These are phyloP conservation scores for Polia nebulosa DNA, from an alignment of 2,888 invertebrate genomes.

Conservation along the genomic window DNA sequence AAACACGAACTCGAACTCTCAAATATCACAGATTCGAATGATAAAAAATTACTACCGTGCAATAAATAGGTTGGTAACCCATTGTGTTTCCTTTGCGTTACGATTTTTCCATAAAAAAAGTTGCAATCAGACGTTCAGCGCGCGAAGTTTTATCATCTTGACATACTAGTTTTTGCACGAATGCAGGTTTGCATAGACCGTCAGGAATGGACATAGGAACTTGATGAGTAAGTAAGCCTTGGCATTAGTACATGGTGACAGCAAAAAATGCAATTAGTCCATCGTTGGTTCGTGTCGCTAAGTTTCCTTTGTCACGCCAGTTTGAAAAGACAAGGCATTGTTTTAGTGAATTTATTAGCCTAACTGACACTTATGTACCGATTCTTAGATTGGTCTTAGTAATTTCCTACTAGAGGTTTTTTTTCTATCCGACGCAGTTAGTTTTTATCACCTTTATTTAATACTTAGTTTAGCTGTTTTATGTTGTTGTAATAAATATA, in stretches of 20 bases:
- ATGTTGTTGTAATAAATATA: conserved; percentile 14
- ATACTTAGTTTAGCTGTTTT: conserved; percentile 15
- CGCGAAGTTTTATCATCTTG: conserved; percentile 80
- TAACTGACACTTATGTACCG: conserved; percentile 76
- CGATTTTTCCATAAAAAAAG: conserved; percentile 68
- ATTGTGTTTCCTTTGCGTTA: conserved; percentile 75
- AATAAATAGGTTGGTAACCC: conserved; percentile 80
- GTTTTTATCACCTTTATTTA: conserved; percentile 42
- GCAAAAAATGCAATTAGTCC: conserved; percentile 89
- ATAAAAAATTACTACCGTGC: conserved; percentile 69
- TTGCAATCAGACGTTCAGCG: conserved; percentile 73
- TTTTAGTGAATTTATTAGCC: conserved; percentile 86
- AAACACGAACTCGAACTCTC: conserved; percentile 81
- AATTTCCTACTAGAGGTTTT: conserved; percentile 59
- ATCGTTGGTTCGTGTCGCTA: conserved; percentile 81
- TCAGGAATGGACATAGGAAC: conserved; percentile 87
- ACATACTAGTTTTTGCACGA: conserved; percentile 83
- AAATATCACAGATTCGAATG: conserved; percentile 62
- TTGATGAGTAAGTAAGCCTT: conserved; percentile 89
- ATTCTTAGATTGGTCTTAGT: conserved; percentile 64
- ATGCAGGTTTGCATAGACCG: conserved; percentile 84
- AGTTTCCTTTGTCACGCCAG: conserved; percentile 89
- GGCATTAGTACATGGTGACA: conserved; percentile 84
- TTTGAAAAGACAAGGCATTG: conserved; percentile 83
- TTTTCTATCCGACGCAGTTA: conserved; percentile 34